Evolutionary conservation across 2,113 vertebrate genomes (phyloP), one percentile per base, ranked within the genome.

Genomic region (Zapus hudsonius): DNA sequence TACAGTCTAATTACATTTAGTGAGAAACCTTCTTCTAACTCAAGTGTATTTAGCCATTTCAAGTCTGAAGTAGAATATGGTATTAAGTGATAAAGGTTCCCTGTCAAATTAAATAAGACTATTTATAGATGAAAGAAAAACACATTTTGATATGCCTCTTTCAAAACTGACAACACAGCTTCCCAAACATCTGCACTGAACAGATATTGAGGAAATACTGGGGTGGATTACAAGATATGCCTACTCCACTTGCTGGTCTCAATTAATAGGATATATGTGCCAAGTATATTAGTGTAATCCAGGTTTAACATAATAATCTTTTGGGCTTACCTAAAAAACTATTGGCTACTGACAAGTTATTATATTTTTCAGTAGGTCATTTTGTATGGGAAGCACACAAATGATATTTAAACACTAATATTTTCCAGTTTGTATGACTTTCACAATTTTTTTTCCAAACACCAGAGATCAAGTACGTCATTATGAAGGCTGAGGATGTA

Each of bases 81-180:
- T 29, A 90, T 87, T 79, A 87, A 87, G 47, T 87, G 72, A 90
- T 93, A 87, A 95, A 42, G 78, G 79, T 85, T 64, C 74, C 47
- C 31, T 89, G 80, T 12, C 64, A 91, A 90, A 95, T 87, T 93
- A 93, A 94, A 70, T 82, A 88, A 59, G 40, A 29, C 13, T 93
- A 89, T 67, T 93, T 70, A 93, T 27, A 94, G 69, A 90, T 80
- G 2, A 90, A 90, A 90, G 79, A 85, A 88, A 93, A 94, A 83
- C 9, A 64, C 6, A 91, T 91, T 86, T 90, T 72, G 52, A 79
- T 31, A 85, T 72, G 7, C 4, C 38, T 73, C 23, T 96, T 94
- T 82, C 23, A 73, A 75, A 96, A 91, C 76, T 27, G 23, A 66
- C 52, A 27, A 82, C 61, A 47, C 17, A 87, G 52, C 31, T 92